A percentile compares a stretch with the other conserved stretches of the same genome.
These are phyloP conservation scores for Drosophila peninsularis DNA, from an alignment of 2,888 invertebrate genomes.

Conservation along the genomic window DNA sequence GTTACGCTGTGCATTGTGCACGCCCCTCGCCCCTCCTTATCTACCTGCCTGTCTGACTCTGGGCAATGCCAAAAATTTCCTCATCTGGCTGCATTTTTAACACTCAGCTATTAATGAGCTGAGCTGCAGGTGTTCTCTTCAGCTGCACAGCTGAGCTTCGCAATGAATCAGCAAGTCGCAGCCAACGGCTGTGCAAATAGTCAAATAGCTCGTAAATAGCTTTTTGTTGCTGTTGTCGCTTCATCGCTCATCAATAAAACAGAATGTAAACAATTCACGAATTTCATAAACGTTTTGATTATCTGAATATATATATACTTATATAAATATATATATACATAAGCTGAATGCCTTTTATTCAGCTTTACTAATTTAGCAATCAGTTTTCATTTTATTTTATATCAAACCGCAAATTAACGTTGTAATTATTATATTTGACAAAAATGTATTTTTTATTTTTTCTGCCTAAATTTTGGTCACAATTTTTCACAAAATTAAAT, in stretches of 20 bases:
- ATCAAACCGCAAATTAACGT: neutral
- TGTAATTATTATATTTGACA: neutral
- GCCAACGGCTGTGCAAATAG: constrained; percentile 53
- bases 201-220: constrained; percentile 31
- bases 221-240: neutral
- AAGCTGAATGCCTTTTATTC: neutral
- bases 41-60: neutral
- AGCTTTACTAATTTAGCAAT: constrained; percentile 2
- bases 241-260: constrained; percentile 9
- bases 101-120: constrained; percentile 53
- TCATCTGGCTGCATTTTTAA: constrained; percentile 31
- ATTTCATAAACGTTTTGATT: constrained; percentile 6
- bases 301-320: neutral
- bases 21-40: constrained; percentile 11
- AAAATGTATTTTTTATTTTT: neutral
- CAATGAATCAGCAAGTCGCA: constrained; percentile 14
- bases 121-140: constrained; percentile 31
- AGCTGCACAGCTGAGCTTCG: constrained; percentile 11
- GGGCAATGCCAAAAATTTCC: constrained; percentile 11
- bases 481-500: constrained; percentile 1
- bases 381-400: neutral
- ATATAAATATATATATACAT: no score
- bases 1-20: constrained; percentile 14
- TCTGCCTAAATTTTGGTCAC: neutral
- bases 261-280: constrained; percentile 1